These are phyloP conservation scores for Agrilus planipennis DNA, from an alignment of 1,140 invertebrate species.

Conservation along the genomic window DNA sequence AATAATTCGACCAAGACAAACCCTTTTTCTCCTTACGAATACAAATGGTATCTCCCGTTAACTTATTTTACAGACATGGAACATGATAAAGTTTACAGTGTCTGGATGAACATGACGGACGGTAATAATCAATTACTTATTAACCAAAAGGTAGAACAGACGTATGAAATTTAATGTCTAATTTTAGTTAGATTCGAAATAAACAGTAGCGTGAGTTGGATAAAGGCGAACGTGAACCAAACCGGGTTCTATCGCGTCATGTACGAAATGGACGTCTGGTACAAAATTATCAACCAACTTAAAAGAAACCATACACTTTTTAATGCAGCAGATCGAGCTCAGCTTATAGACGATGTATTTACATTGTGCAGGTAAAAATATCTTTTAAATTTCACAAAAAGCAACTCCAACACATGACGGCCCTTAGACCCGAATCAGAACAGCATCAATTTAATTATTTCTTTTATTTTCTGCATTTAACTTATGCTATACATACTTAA, in stretches of 20 bases:
- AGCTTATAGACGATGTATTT: conserved; percentile 65
- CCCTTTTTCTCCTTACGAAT: conserved; percentile 34
- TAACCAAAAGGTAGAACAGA: neutral
- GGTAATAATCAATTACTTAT: conserved; percentile 35
- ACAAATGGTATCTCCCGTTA: conserved; percentile 68
- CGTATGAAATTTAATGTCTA: neutral
- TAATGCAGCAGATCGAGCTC: conserved; percentile 58
- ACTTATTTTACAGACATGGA: conserved; percentile 55
- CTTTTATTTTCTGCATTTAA: neutral
- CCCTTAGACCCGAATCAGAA: neutral
- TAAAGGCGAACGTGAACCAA: conserved; percentile 80
- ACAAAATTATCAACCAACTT: conserved; percentile 54
- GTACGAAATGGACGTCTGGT: conserved; percentile 71
- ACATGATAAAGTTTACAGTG: conserved; percentile 31
- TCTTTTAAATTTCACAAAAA: too few relatives aligned
- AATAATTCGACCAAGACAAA: conserved; percentile 25
- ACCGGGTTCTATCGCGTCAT: conserved; percentile 78
- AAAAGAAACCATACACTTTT: conserved; percentile 54
- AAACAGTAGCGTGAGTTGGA: conserved; percentile 52
- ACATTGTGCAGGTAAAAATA: conserved; percentile 56
- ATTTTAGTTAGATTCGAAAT: conserved; percentile 52
- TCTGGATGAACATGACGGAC: conserved; percentile 67
- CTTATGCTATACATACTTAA: neutral
- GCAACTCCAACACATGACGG: too few relatives aligned
- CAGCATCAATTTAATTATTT: neutral